Base-by-base conservation (phyloP, 2,888 invertebrate genomes). In the Disparrhopalites patrizii region DNA sequence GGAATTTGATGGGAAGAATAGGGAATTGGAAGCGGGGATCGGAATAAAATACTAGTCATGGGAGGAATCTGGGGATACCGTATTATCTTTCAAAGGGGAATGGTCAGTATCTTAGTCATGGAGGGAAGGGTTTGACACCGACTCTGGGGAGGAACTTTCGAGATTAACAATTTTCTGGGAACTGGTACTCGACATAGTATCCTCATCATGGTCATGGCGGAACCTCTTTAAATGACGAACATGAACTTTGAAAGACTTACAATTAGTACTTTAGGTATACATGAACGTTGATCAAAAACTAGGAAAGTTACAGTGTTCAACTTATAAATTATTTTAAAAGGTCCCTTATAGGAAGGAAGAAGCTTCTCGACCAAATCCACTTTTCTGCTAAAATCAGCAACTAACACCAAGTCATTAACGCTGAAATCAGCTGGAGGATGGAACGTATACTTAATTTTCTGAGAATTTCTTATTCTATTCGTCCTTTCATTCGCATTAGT, bases 321-420 rank as follows among this genome's bases (percentile, higher is more conserved):
- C n/a, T 43, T 25, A 8, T 47, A n/a, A 0, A 62, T 0, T 0
- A 68, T 43, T 3, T 15, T 30, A 30, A 51, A 65, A 1, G 68
- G 68, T 7, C 68, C 68, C 5, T 50, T 38, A 62, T 62, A 68
- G 20, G 33, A 30, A 15, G 56, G 61, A 10, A 54, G 13, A 31
- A 43, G 65, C 23, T 68, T 68, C 0, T 33, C 18, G 7, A 58
- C 58, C 5, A 23, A 18, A 4, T 65, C 68, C 0, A n/a, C n/a
- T 5, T 27, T 60, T 10, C 57, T 13, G 1, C 18, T 18, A 56
- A 43, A 65, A 31, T 57, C 62, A 2, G 56, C 65, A 1, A 57
- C 3, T 15, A 61, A 51, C 13, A 68, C 56, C 31, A 47, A 36
- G n/a, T 56, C 65, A 18, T 57, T 54, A n/a, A 25, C 23, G 0